Percentiles rank a stretch among this genome's conserved stretches.
Evolutionary conservation across 2,113 vertebrate species (phyloP).

Genomic region (Ascaphus truei): DNA sequence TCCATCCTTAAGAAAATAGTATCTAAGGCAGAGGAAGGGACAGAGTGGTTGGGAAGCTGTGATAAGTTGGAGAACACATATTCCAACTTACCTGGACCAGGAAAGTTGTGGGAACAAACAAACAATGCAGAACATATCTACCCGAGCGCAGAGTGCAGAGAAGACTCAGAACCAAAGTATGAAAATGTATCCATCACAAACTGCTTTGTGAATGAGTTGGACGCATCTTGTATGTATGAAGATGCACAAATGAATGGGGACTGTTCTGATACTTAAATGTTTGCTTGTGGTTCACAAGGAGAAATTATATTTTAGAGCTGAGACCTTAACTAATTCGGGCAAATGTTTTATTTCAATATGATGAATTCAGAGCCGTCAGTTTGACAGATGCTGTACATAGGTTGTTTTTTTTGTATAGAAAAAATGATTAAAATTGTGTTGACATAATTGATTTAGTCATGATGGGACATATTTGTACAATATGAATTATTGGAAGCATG

Average conservation of each 20-base stretch:
- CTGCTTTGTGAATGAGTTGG: not conserved
- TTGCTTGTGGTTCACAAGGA: too few species aligned
- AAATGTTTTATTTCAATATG: too few species aligned
- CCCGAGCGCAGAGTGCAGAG: constrained; percentile 18
- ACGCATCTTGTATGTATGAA: constrained; percentile 7
- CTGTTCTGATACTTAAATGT: not conserved
- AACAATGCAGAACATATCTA: constrained; percentile 42
- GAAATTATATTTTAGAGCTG: too few species aligned
- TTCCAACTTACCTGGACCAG: constrained; percentile 38
- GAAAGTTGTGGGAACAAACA: constrained; percentile 39
- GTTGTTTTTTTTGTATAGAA: too few species aligned
- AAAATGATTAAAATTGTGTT: too few species aligned
- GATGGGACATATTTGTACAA: too few species aligned
- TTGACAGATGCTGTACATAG: too few species aligned
- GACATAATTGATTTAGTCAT: too few species aligned
- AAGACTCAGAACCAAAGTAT: constrained; percentile 74
- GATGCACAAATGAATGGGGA: constrained; percentile 22
- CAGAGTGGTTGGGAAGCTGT: not conserved
- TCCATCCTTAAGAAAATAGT: rapidly evolving
- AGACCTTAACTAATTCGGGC: too few species aligned
- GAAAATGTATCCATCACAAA: constrained; percentile 68
- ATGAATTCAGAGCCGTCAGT: too few species aligned
- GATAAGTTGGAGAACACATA: constrained; percentile 5
- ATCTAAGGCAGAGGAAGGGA: not conserved
- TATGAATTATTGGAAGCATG: too few species aligned